Percentiles rank a stretch among this genome's conserved stretches.
Evolutionary conservation across 2,113 vertebrate genomes (phyloP).

Genomic region (Gnathonemus echidnorhynchus): DNA sequence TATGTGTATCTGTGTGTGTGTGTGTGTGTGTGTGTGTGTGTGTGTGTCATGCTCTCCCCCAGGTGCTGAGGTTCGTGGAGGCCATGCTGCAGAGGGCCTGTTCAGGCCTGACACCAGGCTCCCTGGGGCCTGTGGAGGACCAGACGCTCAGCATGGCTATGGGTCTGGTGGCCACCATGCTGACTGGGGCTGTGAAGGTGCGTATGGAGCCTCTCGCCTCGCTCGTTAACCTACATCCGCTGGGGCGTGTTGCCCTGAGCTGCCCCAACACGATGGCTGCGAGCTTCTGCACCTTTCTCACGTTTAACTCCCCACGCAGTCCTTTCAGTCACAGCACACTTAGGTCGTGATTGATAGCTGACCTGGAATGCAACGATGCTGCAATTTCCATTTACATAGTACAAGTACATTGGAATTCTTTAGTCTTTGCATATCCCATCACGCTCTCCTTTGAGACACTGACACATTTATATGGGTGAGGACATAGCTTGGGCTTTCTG

Average conservation of each 20-base stretch:
- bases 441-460: not conserved
- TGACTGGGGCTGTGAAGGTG: constrained; percentile 77
- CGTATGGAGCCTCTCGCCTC: not conserved
- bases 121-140: constrained; percentile 55
- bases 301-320: not conserved
- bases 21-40: not conserved
- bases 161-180: constrained; percentile 77
- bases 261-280: not conserved
- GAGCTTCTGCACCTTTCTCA: not conserved
- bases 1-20: not conserved
- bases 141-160: constrained; percentile 87
- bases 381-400: not conserved
- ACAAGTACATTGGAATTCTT: not conserved
- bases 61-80: constrained; percentile 80
- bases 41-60: not conserved
- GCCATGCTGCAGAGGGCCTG: constrained; percentile 73
- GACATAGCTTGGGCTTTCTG: not conserved
- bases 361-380: not conserved
- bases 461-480: not conserved
- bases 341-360: not conserved
- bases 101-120: constrained; percentile 42
- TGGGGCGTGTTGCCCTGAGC: not conserved
- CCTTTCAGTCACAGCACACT: not conserved
- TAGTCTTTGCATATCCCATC: not conserved
- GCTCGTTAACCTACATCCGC: not conserved